phyloP scores from a whole-genome alignment of 2,888 invertebrate genomes.

The Volucella inanis region DNA sequence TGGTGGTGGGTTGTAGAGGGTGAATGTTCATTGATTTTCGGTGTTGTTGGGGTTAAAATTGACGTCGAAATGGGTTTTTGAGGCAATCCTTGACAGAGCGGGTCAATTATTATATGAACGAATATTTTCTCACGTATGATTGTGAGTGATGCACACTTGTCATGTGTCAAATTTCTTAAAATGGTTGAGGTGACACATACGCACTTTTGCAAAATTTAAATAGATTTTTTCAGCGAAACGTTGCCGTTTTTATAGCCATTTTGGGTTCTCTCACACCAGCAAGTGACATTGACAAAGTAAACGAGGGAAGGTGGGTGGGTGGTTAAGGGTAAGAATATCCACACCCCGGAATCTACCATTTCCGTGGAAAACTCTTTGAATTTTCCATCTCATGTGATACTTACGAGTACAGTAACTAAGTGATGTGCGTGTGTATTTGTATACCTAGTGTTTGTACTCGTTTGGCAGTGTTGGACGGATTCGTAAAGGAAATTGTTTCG shows the following conservation, averaged over 20 bases:
- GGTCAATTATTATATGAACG: not conserved
- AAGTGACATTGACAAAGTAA: slow-evolving; percentile 62
- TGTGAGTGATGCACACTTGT: slow-evolving; percentile 72
- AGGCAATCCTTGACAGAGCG: not conserved
- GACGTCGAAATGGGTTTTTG: not conserved
- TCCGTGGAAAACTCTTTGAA: slow-evolving; percentile 74
- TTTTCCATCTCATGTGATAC: slow-evolving; percentile 68
- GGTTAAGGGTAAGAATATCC: slow-evolving; percentile 51
- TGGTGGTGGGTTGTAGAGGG: not conserved
- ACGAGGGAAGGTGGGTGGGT: slow-evolving; percentile 16
- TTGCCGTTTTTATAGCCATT: slow-evolving; percentile 52
- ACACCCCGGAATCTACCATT: slow-evolving; percentile 52
- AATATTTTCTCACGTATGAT: not conserved
- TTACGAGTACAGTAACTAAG: slow-evolving; percentile 34
- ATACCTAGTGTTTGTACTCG: not conserved
- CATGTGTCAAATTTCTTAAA: slow-evolving; percentile 69
- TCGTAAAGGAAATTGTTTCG: slow-evolving; percentile 74
- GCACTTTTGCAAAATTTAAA: slow-evolving; percentile 63
- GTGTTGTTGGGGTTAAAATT: not conserved
- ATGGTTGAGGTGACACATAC: slow-evolving; percentile 67
- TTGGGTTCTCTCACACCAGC: slow-evolving; percentile 22
- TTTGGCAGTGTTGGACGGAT: slow-evolving; percentile 64
- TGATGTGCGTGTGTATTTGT: slow-evolving; percentile 7
- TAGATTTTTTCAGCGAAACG: slow-evolving; percentile 1
- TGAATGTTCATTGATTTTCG: slow-evolving; percentile 27